Conservation (phyloP, 2,797 vertebrate species). For the Telmatherina bonti region DNA sequence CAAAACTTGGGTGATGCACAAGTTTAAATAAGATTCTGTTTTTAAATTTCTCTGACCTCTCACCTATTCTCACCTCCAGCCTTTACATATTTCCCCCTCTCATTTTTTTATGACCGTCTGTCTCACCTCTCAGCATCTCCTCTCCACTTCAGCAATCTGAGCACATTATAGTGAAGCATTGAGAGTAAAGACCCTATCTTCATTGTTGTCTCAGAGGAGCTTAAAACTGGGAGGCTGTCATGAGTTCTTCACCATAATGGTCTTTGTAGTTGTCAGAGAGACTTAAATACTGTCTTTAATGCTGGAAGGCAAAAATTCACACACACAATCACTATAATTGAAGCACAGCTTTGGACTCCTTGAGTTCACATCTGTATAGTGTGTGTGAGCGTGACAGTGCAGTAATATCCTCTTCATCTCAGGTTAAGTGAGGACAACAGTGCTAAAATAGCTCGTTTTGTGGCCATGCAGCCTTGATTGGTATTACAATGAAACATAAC, state of each 20-base stretch:
- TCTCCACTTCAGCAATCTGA: constrained; percentile 28
- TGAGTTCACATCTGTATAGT: constrained; percentile 36
- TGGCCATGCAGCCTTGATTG: constrained; percentile 57
- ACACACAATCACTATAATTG: constrained; percentile 62
- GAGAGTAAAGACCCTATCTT: constrained; percentile 53
- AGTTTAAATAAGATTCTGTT: constrained; percentile 19
- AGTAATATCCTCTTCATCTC: constrained; percentile 57
- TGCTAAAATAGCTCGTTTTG: constrained; percentile 71
- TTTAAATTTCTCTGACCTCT: constrained; percentile 27
- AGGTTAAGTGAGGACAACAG: constrained; percentile 60
- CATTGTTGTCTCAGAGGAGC: constrained; percentile 49
- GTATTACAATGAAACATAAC: constrained; percentile 73
- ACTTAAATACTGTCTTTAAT: constrained; percentile 71
- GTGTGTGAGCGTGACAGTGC: constrained; percentile 21
- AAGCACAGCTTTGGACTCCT: constrained; percentile 40
- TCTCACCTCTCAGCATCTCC: constrained; percentile 35
- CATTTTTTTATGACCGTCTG: constrained; percentile 39
- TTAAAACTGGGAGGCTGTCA: constrained; percentile 58
- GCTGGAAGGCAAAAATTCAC: constrained; percentile 53
- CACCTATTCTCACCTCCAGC: constrained; percentile 38
- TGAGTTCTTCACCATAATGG: constrained; percentile 56
- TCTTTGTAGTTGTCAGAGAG: constrained; percentile 69
- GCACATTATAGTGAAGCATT: constrained; percentile 49
- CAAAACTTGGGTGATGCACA: not conserved
- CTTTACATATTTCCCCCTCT: constrained; percentile 46